These are phyloP conservation scores for Mionectes macconnelli DNA, from an alignment of 2,113 vertebrate genomes.

Conservation along the genomic window DNA sequence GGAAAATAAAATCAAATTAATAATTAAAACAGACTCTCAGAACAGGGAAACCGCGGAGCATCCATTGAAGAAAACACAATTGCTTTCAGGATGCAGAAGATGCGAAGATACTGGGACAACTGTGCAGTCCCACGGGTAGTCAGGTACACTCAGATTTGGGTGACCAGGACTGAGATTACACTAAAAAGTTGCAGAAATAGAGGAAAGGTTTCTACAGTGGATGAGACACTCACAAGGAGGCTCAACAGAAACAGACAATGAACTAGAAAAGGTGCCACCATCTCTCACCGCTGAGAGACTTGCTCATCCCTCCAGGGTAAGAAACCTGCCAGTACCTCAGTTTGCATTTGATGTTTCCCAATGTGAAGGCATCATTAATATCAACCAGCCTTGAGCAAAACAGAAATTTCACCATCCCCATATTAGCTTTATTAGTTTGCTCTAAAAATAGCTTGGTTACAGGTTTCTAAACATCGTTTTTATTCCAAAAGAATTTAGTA, in stretches of 20 bases:
- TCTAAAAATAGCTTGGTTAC: background rate
- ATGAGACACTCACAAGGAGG: background rate
- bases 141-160: background rate
- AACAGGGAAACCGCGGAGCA: background rate
- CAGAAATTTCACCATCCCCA: background rate
- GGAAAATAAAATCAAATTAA: background rate
- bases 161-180: background rate
- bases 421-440: background rate
- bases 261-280: background rate
- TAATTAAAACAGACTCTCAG: background rate
- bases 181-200: background rate
- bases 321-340: background rate
- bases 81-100: background rate
- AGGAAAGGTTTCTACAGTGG: background rate
- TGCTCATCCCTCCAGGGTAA: background rate
- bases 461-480: background rate
- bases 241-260: fast-evolving
- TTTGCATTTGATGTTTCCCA: background rate
- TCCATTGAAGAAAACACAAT: background rate
- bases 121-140: background rate
- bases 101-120: background rate
- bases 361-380: background rate
- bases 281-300: background rate
- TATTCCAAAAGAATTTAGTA: background rate
- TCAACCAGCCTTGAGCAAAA: background rate